Evolutionary conservation across 2,797 vertebrate genomes (phyloP).

Genomic region (Dryobates pubescens): DNA sequence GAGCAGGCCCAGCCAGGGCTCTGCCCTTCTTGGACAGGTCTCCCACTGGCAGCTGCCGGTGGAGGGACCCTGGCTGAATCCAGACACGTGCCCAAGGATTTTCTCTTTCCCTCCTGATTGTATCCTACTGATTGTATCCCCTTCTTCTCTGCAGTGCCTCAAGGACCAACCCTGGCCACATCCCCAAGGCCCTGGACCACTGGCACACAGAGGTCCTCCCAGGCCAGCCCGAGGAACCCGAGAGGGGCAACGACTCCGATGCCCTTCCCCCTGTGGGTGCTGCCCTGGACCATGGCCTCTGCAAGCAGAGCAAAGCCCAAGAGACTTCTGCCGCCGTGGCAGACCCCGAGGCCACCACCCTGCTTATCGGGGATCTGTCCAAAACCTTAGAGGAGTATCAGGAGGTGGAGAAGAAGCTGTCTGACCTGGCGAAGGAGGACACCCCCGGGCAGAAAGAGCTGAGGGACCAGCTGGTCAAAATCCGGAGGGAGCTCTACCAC

Average conservation of each 20-base stretch:
- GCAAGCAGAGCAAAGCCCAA: slow-evolving; percentile 48
- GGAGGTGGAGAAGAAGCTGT: slow-evolving; percentile 88
- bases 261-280: slow-evolving; percentile 39
- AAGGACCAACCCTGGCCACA: slow-evolving; percentile 53
- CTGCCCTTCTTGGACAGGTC: neutral
- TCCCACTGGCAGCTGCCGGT: neutral
- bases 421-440: slow-evolving; percentile 84
- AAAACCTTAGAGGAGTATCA: slow-evolving; percentile 91
- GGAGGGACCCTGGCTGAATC: neutral
- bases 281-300: neutral
- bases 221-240: slow-evolving; percentile 57
- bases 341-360: slow-evolving; percentile 74
- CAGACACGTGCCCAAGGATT: neutral
- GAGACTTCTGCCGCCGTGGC: slow-evolving; percentile 10
- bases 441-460: slow-evolving; percentile 87
- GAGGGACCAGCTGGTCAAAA: slow-evolving; percentile 92
- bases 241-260: slow-evolving; percentile 19
- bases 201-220: slow-evolving; percentile 67
- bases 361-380: slow-evolving; percentile 87
- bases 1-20: neutral
- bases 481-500: slow-evolving; percentile 90
- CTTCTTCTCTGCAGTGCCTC: slow-evolving; percentile 37
- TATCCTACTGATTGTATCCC: neutral
- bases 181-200: slow-evolving; percentile 69
- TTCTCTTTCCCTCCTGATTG: neutral